Evolutionary conservation across 2,888 invertebrate genomes (phyloP), one percentile per base, ranked within the genome.

Genomic region (Electrophaes corylata): DNA sequence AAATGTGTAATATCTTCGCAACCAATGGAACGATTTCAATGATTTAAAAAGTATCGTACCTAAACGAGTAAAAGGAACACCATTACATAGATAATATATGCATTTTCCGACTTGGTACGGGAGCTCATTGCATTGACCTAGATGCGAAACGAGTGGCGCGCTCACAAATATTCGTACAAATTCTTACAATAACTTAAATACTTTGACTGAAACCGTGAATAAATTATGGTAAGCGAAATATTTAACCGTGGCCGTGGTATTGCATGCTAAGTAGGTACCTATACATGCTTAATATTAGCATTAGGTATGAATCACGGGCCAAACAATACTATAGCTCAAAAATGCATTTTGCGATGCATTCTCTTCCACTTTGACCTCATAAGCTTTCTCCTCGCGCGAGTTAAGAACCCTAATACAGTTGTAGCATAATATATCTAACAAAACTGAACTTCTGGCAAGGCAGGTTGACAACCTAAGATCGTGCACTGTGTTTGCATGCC

Each of bases 51-150:
- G n/a, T n/a, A n/a, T n/a, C n/a, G n/a, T n/a, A n/a, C n/a, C n/a
- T n/a, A n/a, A n/a, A n/a, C n/a, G n/a, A n/a, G n/a, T n/a, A n/a
- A n/a, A n/a, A n/a, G n/a, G n/a, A n/a, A n/a, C n/a, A n/a, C n/a
- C n/a, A n/a, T n/a, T n/a, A n/a, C n/a, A n/a, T n/a, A n/a, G n/a
- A n/a, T n/a, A n/a, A n/a, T n/a, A n/a, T n/a, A n/a, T n/a, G n/a
- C n/a, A n/a, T n/a, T n/a, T n/a, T n/a, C n/a, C n/a, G n/a, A n/a
- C n/a, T n/a, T n/a, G n/a, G n/a, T n/a, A n/a, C n/a, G n/a, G n/a
- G n/a, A n/a, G n/a, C n/a, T n/a, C n/a, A n/a, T n/a, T n/a, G n/a
- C 64, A 66, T 62, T 71, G 70, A 62, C 68, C 68, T 51, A 67
- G 64, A 74, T 74, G 49, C 48, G 55, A 46, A 62, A 49, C 31